Conservation (phyloP, 2,888 invertebrate genomes). For the Lepidocyrtinus sp. region DNA sequence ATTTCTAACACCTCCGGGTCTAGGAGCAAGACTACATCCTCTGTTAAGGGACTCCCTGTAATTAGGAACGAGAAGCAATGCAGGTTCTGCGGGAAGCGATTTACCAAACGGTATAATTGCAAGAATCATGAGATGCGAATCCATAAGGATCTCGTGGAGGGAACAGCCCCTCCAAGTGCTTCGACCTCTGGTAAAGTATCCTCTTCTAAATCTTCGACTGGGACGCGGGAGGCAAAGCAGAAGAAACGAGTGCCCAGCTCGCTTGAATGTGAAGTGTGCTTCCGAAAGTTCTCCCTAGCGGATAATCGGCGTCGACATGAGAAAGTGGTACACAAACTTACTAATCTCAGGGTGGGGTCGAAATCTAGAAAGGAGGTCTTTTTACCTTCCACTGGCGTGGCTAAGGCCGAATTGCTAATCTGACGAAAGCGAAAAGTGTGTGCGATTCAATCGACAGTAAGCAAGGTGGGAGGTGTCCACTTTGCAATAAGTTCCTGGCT, state of each 20-base stretch:
- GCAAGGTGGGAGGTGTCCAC: conserved; percentile 20
- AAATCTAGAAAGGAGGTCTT: too few species aligned
- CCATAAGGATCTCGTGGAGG: neutral
- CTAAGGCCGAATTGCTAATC: too few species aligned
- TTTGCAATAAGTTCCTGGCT: conserved; percentile 21
- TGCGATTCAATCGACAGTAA: neutral
- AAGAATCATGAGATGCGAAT: neutral
- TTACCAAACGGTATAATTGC: neutral
- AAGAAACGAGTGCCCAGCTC: too few species aligned
- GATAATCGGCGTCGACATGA: conserved; percentile 23
- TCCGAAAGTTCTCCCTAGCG: neutral
- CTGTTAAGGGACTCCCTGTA: neutral
- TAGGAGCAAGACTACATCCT: too few species aligned
- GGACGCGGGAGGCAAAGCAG: too few species aligned
- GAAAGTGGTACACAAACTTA: conserved; percentile 12
- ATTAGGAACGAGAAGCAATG: neutral
- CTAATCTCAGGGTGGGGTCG: conserved; percentile 5
- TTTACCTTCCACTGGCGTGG: too few species aligned
- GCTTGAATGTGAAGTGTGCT: conserved; percentile 44
- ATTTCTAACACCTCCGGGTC: neutral
- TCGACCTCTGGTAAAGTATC: neutral
- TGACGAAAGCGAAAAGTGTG: too few species aligned
- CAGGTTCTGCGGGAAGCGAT: neutral
- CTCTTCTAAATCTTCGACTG: too few species aligned
- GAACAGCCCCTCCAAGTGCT: neutral